A percentile compares a stretch with the other conserved stretches of the same genome.
Evolutionary conservation across 2,888 invertebrate species (phyloP).

Genomic region (Chorisops tibialis): DNA sequence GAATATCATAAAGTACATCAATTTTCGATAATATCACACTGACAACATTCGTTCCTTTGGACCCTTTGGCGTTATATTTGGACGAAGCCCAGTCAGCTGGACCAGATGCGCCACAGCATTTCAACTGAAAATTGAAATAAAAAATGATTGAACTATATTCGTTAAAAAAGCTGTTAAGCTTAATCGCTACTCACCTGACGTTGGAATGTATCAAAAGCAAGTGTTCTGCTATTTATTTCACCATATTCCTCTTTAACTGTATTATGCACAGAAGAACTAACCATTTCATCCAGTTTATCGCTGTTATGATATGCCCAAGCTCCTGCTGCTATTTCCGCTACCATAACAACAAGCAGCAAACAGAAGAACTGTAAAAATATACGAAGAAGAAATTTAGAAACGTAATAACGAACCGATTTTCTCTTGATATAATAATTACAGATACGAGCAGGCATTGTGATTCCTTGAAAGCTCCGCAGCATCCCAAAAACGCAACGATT

Average conservation of each 20-base stretch:
- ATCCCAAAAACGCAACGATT: constrained; percentile 75
- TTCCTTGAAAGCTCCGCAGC: constrained; percentile 76
- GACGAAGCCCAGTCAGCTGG: constrained; percentile 70
- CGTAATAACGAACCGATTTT: not conserved
- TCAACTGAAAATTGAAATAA: constrained; percentile 53
- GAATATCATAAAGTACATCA: constrained; percentile 58
- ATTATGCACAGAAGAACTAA: constrained; percentile 60
- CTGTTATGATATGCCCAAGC: constrained; percentile 73
- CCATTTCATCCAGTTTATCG: constrained; percentile 62
- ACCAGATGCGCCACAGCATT: constrained; percentile 74
- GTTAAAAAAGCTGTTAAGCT: not conserved
- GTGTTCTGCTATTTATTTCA: constrained; percentile 56
- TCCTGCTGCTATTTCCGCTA: constrained; percentile 73
- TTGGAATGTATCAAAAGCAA: constrained; percentile 67
- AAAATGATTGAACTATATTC: not conserved
- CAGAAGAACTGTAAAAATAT: constrained; percentile 65
- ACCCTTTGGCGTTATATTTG: constrained; percentile 56
- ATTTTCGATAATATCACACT: constrained; percentile 56
- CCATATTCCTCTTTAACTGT: constrained; percentile 65
- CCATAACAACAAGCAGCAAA: constrained; percentile 71
- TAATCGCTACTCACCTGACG: constrained; percentile 52
- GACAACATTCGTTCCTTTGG: constrained; percentile 50
- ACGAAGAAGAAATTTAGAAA: not conserved
- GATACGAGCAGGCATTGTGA: constrained; percentile 73
- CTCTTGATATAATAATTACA: constrained; percentile 55